phyloP scores from a whole-genome alignment of 2,113 vertebrate genomes.

The Ceuthmochares aereus region DNA sequence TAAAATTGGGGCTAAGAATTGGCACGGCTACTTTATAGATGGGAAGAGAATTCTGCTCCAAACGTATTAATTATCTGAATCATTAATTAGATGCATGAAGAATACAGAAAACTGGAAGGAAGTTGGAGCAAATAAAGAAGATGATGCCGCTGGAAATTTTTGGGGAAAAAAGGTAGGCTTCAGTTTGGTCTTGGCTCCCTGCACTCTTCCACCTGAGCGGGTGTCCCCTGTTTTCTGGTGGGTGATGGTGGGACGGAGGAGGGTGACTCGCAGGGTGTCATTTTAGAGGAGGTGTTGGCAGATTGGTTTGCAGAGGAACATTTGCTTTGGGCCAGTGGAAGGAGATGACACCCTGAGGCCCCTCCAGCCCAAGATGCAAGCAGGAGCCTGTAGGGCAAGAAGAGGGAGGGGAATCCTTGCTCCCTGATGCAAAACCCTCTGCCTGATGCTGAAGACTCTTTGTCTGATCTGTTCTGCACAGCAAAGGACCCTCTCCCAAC shows the following conservation, averaged over 20 bases:
- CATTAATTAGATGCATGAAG: neutral
- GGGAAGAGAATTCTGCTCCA: slow-evolving; percentile 13
- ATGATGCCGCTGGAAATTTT: neutral
- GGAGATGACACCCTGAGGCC: neutral
- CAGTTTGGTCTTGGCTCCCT: neutral
- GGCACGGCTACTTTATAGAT: neutral
- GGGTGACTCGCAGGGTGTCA: neutral
- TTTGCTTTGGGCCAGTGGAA: neutral
- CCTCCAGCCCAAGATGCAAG: neutral
- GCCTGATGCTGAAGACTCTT: neutral
- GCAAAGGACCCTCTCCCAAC: neutral
- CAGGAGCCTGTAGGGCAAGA: neutral
- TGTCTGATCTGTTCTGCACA: fast-evolving
- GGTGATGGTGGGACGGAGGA: neutral
- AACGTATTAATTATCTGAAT: slow-evolving; percentile 15
- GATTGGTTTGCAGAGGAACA: neutral
- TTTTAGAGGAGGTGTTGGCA: neutral
- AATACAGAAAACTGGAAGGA: neutral
- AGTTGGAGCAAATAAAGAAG: neutral
- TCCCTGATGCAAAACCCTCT: neutral
- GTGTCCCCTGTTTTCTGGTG: neutral
- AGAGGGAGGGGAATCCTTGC: neutral
- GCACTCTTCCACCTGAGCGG: fast-evolving
- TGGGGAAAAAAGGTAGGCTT: neutral
- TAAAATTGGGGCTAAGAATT: slow-evolving; percentile 21